Percentiles rank a stretch among this genome's conserved stretches.
These are phyloP conservation scores for Philotrypesis tridentata DNA, from an alignment of 1,140 invertebrate species.

Conservation along the genomic window DNA sequence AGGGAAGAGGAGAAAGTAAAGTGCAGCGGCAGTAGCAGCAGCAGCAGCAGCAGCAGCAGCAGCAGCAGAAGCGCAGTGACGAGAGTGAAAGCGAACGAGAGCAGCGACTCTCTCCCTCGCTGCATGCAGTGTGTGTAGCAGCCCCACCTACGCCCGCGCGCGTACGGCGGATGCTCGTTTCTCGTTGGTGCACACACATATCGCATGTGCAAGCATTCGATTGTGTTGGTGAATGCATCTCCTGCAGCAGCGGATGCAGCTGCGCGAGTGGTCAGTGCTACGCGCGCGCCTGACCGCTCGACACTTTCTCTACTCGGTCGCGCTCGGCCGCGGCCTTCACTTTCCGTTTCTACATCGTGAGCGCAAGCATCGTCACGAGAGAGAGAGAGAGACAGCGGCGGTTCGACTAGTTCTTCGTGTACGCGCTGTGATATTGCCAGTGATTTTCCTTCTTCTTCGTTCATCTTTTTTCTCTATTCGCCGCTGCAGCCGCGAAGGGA, in stretches of 20 bases:
- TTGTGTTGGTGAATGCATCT: slow-evolving; percentile 71
- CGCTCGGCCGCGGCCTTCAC: too few species aligned
- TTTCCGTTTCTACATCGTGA: too few species aligned
- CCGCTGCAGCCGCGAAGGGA: background rate
- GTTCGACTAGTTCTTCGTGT: too few species aligned
- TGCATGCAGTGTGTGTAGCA: background rate
- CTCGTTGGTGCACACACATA: slow-evolving; percentile 63
- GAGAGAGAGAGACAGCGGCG: too few species aligned
- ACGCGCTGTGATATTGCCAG: too few species aligned
- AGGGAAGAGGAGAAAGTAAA: too few species aligned
- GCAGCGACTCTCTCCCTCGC: background rate
- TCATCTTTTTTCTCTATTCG: too few species aligned
- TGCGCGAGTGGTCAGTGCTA: slow-evolving; percentile 68
- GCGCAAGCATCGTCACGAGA: too few species aligned
- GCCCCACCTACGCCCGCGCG: slow-evolving; percentile 58
- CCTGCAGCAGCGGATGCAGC: slow-evolving; percentile 70
- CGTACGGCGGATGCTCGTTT: slow-evolving; percentile 59
- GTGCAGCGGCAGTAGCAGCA: too few species aligned
- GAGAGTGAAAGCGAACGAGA: slow-evolving; percentile 4
- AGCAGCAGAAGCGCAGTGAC: background rate
- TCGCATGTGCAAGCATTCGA: slow-evolving; percentile 58
- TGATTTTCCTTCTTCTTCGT: background rate
- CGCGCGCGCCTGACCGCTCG: slow-evolving; percentile 68
- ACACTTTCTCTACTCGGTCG: slow-evolving; percentile 42
- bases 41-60: too few species aligned